A percentile compares a stretch with the other conserved stretches of the same genome.
Evolutionary conservation across 2,113 vertebrate species (phyloP).

Genomic region (Calyptommatus sinebrachiatus): DNA sequence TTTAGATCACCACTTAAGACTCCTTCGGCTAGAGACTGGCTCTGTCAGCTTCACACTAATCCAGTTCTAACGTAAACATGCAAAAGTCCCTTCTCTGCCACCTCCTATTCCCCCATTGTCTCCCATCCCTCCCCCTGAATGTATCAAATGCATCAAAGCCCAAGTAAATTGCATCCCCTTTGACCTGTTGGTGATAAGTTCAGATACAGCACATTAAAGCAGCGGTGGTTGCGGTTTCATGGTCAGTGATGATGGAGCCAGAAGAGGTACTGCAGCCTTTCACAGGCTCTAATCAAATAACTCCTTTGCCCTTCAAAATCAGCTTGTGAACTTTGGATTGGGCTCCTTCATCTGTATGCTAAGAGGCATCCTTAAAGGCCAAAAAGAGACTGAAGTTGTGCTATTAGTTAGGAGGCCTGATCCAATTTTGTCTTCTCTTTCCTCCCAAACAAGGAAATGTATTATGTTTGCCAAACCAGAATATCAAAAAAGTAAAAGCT

Average conservation of each 20-base stretch:
- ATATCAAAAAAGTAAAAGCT: background rate
- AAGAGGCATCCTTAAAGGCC: background rate
- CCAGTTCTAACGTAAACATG: conserved; percentile 83
- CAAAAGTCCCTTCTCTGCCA: conserved; percentile 68
- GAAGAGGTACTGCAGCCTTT: conserved; percentile 29
- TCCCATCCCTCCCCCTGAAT: conserved; percentile 73
- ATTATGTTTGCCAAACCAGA: background rate
- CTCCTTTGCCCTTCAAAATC: conserved; percentile 30
- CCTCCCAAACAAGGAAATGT: background rate
- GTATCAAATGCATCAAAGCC: conserved; percentile 94
- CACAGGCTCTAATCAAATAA: background rate
- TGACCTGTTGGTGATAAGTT: conserved; percentile 64
- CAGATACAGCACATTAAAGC: conserved; percentile 62
- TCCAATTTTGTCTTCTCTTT: background rate
- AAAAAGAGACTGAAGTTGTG: background rate
- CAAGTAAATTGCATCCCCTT: conserved; percentile 78
- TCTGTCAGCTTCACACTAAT: conserved; percentile 77
- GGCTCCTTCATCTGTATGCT: conserved; percentile 2
- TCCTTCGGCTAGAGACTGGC: conserved; percentile 51
- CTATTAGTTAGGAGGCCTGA: background rate
- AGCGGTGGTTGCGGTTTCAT: conserved; percentile 59
- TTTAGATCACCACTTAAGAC: conserved; percentile 28
- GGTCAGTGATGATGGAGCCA: conserved; percentile 40
- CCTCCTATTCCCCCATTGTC: conserved; percentile 45
- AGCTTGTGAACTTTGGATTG: background rate